Base-by-base conservation (phyloP, 2,888 invertebrate species). In the Pachliopta kotzebuea region DNA sequence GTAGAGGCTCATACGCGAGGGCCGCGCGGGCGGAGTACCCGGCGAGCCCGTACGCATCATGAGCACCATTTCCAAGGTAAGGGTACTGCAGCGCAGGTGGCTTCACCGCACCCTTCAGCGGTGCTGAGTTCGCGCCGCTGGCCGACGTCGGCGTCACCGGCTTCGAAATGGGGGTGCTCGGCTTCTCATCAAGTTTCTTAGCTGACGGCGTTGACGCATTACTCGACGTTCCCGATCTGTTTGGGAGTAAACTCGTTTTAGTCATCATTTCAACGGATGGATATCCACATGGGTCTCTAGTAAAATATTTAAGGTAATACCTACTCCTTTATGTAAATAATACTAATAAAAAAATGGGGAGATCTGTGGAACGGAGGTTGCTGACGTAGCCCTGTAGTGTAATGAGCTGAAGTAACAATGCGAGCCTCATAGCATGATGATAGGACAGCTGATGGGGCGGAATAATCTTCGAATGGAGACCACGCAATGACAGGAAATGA, bases 161-260 rank as follows among this genome's bases (percentile, higher is more conserved):
- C 90, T 98, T 98, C 18, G 97, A 96, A 74, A 97, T 97, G 7
- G 98, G 98, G 31, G 98, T 98, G 69, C 96, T 95, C 14, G 98
- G 96, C 85, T 97, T 97, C 77, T 97, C 97, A 83, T 96, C 96
- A 84, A 96, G 90, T 84, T 96, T 96, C 84, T 96, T 96, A 70
- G 96, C 96, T 66, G 97, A 97, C 1, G 97, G 96, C 42, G 97
- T 97, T 74, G 96, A 96, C n/a, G 96, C 96, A 82, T 97, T 97
- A 76, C 97, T 97, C 67, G 97, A 97, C 49, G 96, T 96, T 56
- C 97, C 97, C 72, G 97, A 97, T 77, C 96, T 92, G 68, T 2
- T 69, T 67, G 9, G 0, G 1, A 18, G 3, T 7, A 6, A n/a
- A n/a, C 1, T 18, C 18, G 9, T 42, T 1, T n/a, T n/a, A n/a